Base-by-base conservation (phyloP, 2,888 invertebrate genomes). In the Sclerodermus sp. region DNA sequence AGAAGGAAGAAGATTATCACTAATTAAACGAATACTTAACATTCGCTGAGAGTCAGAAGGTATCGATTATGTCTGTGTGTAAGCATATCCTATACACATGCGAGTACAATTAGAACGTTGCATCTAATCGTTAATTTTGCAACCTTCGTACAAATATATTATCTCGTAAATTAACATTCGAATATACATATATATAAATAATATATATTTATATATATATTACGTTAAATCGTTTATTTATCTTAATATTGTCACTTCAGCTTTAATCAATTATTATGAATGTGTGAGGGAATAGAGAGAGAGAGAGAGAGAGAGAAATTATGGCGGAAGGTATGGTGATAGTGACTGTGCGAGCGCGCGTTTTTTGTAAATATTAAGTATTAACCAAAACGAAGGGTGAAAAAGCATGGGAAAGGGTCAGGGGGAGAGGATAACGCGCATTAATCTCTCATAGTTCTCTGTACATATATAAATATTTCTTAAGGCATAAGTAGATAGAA, bases 181-280 rank as follows among this genome's bases (percentile, higher is more conserved):
- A 68, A 68, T 62, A 67, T 66, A 68, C 60, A 60, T 67, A 62
- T 68, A n/a, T n/a, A n/a, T n/a, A n/a, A n/a, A n/a, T n/a, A n/a
- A n/a, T n/a, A n/a, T n/a, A n/a, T n/a, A n/a, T n/a, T n/a, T n/a
- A n/a, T n/a, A n/a, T n/a, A n/a, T 67, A 63, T 61, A 63, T 65
- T 5, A 23, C 59, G 55, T 67, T 68, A n/a, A n/a, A n/a, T 63
- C 53, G 62, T 67, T 68, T 70, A 67, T 66, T 68, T 64, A 58
- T 59, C 64, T 66, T 67, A 67, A 58, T 58, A 58, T 57, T 63
- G 70, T 71, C 71, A 66, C 50, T 53, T 46, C 71, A 71, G 62
- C 60, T 71, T 68, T 68, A 67, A 66, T 58, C 48, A 54, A 49
- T 64, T 67, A 58, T 70, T 68, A 59, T 48, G 50, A 51, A 38